Percentiles rank a stretch among this genome's conserved stretches.
phyloP scores from a whole-genome alignment of 2,888 invertebrate genomes.

The Cinara cedri region DNA sequence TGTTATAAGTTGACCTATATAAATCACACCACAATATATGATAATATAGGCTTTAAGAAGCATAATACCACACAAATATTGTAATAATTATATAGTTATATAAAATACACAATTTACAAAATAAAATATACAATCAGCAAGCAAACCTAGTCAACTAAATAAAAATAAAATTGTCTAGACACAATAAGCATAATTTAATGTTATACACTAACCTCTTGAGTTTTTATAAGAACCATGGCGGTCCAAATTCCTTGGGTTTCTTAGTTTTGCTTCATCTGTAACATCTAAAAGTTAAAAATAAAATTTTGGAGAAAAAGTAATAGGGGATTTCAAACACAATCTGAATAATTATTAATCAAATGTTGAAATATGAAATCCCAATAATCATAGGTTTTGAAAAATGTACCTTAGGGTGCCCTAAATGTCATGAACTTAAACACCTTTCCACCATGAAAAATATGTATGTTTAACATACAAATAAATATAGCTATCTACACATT shows the following conservation, averaged over 20 bases:
- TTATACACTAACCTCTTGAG: slow-evolving; percentile 76
- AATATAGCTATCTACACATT: too few relatives aligned
- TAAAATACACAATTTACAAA: neutral
- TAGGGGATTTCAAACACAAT: too few relatives aligned
- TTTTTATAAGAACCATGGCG: slow-evolving; percentile 87
- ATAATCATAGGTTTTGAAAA: too few relatives aligned
- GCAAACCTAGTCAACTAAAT: slow-evolving; percentile 27
- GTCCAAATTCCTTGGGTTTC: slow-evolving; percentile 75
- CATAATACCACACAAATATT: neutral
- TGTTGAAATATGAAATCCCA: too few relatives aligned
- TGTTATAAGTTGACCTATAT: neutral
- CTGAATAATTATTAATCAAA: too few relatives aligned
- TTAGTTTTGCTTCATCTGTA: slow-evolving; percentile 75
- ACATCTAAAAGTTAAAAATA: slow-evolving; percentile 67
- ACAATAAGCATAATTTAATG: neutral
- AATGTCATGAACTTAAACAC: too few relatives aligned
- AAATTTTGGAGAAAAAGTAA: slow-evolving; percentile 35
- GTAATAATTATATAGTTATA: slow-evolving; percentile 35
- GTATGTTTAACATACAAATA: too few relatives aligned
- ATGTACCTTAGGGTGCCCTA: too few relatives aligned
- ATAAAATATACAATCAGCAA: slow-evolving; percentile 51
- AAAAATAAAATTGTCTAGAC: slow-evolving; percentile 27
- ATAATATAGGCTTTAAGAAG: slow-evolving; percentile 5
- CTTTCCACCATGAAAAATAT: too few relatives aligned
- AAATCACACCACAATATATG: neutral